Conservation (phyloP, 1,140 invertebrate genomes). For the Telenomus remus region DNA sequence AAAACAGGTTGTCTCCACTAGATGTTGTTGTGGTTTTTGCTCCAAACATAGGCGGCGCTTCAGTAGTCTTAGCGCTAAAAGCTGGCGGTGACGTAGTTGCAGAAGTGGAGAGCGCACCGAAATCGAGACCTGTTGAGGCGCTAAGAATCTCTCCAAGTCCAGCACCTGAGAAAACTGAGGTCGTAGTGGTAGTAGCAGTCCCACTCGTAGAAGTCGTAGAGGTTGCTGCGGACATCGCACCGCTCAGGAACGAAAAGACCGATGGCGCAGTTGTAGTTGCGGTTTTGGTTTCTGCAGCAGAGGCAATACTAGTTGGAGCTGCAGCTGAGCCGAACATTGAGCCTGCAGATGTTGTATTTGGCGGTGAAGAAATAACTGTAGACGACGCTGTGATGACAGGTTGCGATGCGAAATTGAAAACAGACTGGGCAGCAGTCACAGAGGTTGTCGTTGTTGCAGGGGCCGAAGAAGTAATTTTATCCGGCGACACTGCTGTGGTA, state of each 20-base stretch:
- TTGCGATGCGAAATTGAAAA: slow-evolving; percentile 1
- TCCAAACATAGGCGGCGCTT: slow-evolving; percentile 7
- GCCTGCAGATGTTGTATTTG: background rate
- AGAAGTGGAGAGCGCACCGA: background rate
- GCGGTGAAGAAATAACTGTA: slow-evolving; percentile 9
- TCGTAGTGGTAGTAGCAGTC: background rate
- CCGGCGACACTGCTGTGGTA: slow-evolving; percentile 4
- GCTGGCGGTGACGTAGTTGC: background rate
- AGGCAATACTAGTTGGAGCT: background rate
- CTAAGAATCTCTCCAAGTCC: background rate
- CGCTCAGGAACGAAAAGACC: background rate
- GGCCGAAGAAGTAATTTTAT: background rate
- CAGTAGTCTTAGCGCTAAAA: background rate
- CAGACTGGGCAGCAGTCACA: background rate
- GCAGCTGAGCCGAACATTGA: background rate
- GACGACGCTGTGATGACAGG: background rate
- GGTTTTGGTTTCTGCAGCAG: background rate
- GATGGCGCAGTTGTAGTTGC: background rate
- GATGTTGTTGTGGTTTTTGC: background rate
- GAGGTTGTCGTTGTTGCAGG: background rate
- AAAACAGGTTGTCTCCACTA: background rate
- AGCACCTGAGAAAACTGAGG: background rate
- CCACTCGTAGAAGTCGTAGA: background rate
- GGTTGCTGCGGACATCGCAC: background rate
- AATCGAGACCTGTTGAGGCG: background rate